phyloP scores from a whole-genome alignment of 2,888 invertebrate genomes.

The Pherbina coryleti region DNA sequence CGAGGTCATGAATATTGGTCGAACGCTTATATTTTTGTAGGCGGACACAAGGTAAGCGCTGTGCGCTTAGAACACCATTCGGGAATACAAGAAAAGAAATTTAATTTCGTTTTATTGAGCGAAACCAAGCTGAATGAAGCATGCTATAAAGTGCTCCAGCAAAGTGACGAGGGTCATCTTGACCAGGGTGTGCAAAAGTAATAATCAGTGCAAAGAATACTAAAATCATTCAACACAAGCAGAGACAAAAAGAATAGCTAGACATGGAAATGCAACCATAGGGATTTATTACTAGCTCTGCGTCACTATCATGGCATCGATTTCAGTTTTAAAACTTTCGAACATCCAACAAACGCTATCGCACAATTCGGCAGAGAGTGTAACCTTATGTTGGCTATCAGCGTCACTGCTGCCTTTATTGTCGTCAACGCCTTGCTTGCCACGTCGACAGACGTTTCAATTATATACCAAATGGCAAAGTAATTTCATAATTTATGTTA shows the following conservation, averaged over 20 bases:
- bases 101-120: background rate
- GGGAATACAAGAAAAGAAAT: background rate
- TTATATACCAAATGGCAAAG: slow-evolving; percentile 45
- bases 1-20: slow-evolving; percentile 12
- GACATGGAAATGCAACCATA: background rate
- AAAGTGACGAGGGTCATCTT: background rate
- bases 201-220: background rate
- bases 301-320: background rate
- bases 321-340: background rate
- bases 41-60: no score
- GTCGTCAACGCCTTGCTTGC: background rate
- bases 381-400: background rate
- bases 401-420: background rate
- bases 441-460: background rate
- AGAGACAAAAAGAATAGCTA: background rate
- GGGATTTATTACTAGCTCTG: background rate
- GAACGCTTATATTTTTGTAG: background rate
- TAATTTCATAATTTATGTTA: slow-evolving; percentile 56
- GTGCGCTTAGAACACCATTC: no score
- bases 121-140: background rate
- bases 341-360: background rate
- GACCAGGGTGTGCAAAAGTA: background rate
- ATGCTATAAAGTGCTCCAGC: background rate
- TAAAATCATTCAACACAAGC: background rate
- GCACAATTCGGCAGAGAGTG: background rate